These are phyloP conservation scores for Seriola dumerili DNA, from an alignment of 2,113 vertebrate genomes.

Conservation along the genomic window DNA sequence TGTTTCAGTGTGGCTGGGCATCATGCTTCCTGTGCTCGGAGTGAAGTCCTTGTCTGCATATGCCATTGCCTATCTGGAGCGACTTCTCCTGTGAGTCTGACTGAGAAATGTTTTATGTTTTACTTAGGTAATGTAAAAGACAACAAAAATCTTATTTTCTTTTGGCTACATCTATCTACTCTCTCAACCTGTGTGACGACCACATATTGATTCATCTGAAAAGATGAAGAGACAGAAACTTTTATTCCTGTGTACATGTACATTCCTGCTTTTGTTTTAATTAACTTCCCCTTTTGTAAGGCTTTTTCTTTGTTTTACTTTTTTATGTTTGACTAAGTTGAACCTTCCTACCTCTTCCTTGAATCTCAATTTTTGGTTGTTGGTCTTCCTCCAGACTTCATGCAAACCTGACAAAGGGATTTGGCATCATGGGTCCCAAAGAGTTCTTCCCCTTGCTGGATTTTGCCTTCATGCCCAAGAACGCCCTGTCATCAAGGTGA, in stretches of 20 bases:
- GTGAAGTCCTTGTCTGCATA: constrained; percentile 92
- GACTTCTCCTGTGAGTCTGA: constrained; percentile 91
- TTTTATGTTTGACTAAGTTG: neutral
- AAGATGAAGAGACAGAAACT: too few relatives aligned
- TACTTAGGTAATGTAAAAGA: neutral
- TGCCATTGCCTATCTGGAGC: constrained; percentile 92
- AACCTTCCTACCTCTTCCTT: too few relatives aligned
- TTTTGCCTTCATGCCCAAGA: constrained; percentile 98
- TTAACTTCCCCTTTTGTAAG: too few relatives aligned
- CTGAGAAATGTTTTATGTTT: neutral
- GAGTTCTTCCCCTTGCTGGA: constrained; percentile 97
- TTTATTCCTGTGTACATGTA: too few relatives aligned
- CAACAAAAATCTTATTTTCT: neutral
- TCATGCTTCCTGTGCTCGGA: constrained; percentile 98
- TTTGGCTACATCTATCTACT: neutral
- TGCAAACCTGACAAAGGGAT: constrained; percentile 94
- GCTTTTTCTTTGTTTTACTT: neutral
- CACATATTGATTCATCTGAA: too few relatives aligned
- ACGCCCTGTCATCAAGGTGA: constrained; percentile 91
- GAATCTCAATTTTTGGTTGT: neutral
- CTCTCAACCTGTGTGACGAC: neutral
- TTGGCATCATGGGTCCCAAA: constrained; percentile 95
- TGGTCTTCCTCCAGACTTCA: constrained; percentile 85
- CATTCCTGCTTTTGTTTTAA: too few relatives aligned
- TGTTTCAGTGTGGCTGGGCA: constrained; percentile 93